Conservation (phyloP, 2,113 vertebrate species). For the Lycocorax pyrrhopterus region DNA sequence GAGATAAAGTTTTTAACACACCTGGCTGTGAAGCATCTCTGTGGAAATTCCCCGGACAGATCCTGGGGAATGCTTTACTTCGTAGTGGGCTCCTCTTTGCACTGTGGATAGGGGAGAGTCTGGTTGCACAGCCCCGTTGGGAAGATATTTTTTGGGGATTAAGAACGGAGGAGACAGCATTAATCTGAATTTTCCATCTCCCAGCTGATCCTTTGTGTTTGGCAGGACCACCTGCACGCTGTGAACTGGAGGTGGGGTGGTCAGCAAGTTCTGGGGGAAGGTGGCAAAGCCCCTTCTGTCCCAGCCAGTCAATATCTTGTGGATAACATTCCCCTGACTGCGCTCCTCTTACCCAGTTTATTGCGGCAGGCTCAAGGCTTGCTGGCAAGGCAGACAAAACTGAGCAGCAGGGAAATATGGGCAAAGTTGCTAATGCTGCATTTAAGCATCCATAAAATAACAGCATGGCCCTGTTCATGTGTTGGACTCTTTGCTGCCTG, state of each 20-base stretch:
- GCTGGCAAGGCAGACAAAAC: background rate
- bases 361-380: background rate
- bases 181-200: background rate
- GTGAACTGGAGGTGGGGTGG: background rate
- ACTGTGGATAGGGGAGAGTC: background rate
- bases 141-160: background rate
- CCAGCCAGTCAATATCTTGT: background rate
- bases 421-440: background rate
- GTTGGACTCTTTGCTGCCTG: background rate
- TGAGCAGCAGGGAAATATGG: background rate
- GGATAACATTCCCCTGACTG: background rate
- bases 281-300: background rate
- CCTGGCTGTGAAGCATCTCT: background rate
- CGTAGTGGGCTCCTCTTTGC: background rate
- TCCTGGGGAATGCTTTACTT: background rate
- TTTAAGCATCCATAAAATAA: background rate
- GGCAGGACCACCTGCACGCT: background rate
- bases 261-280: background rate
- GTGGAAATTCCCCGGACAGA: background rate
- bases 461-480: background rate
- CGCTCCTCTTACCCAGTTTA: background rate
- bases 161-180: background rate
- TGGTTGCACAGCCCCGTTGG: background rate
- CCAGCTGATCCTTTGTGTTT: background rate
- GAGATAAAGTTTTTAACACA: background rate